Conservation (phyloP, 2,888 invertebrate genomes). For the Corbicula japonica region DNA sequence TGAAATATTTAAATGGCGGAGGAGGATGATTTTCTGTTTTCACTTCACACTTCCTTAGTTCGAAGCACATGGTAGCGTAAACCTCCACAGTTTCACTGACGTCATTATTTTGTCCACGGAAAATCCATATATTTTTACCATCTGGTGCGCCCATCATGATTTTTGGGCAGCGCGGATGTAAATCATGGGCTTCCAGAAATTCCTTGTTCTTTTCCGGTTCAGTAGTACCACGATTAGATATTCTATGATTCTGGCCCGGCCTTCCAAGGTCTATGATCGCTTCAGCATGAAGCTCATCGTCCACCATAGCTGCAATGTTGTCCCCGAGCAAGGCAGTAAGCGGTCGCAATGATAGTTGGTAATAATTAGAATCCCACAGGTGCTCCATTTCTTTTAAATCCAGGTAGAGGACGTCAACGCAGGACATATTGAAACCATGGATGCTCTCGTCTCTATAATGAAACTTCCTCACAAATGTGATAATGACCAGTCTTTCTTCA, state of each 20-base stretch:
- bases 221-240: no score
- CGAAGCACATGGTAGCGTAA: neutral
- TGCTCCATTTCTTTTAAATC: constrained; percentile 12
- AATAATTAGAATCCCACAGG: neutral
- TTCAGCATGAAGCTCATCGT: constrained; percentile 12
- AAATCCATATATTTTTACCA: constrained; percentile 38
- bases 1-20: constrained; percentile 37
- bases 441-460: neutral
- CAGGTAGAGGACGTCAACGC: constrained; percentile 22
- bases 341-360: neutral
- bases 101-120: constrained; percentile 32
- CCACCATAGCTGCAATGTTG: constrained; percentile 15
- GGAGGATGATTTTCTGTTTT: constrained; percentile 29
- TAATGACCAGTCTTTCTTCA: constrained; percentile 21
- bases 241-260: no score
- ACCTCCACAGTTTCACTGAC: constrained; percentile 22
- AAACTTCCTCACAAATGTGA: neutral
- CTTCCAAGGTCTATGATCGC: neutral
- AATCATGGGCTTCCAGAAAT: constrained; percentile 11
- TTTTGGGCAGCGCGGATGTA: constrained; percentile 15
- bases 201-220: constrained; percentile 13
- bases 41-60: neutral
- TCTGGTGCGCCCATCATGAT: constrained; percentile 17
- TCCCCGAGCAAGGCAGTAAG: constrained; percentile 9
- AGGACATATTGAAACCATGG: neutral